Conservation (phyloP, 2,888 invertebrate genomes). For the Lutraria lutraria region DNA sequence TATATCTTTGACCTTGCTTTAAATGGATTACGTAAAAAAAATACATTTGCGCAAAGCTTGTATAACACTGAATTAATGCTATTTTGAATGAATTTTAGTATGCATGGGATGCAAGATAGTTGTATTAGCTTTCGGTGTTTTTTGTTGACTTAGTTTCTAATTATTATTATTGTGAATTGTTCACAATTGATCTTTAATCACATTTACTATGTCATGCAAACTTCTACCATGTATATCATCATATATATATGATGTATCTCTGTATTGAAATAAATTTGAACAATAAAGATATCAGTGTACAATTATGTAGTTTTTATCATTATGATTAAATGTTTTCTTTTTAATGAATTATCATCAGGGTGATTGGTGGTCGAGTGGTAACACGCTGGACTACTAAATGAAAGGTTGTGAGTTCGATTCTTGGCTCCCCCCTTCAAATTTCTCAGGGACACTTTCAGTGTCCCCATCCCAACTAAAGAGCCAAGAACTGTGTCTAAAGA, state of each 20-base stretch:
- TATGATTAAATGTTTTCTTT: too few relatives aligned
- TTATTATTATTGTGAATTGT: constrained; percentile 23
- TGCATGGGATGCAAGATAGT: background rate
- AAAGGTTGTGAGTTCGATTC: too few relatives aligned
- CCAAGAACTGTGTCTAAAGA: too few relatives aligned
- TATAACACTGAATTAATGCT: background rate
- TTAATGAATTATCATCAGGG: too few relatives aligned
- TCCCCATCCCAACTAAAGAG: too few relatives aligned
- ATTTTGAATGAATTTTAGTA: background rate
- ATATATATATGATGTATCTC: background rate
- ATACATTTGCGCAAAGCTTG: background rate
- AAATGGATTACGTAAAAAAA: too few relatives aligned
- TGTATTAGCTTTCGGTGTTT: background rate
- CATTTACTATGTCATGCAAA: background rate
- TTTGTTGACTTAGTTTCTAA: constrained; percentile 8
- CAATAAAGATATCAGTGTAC: constrained; percentile 25
- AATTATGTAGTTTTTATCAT: too few relatives aligned
- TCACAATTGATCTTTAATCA: constrained; percentile 7
- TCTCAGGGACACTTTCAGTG: too few relatives aligned
- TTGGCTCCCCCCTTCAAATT: too few relatives aligned
- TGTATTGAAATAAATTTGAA: constrained; percentile 19
- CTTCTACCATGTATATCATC: constrained; percentile 18
- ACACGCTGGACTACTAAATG: too few relatives aligned
- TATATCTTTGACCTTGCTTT: too few relatives aligned
- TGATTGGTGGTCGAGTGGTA: too few relatives aligned